These are phyloP conservation scores for Drosophila suzukii DNA, from an alignment of 1,140 invertebrate genomes.

Conservation along the genomic window DNA sequence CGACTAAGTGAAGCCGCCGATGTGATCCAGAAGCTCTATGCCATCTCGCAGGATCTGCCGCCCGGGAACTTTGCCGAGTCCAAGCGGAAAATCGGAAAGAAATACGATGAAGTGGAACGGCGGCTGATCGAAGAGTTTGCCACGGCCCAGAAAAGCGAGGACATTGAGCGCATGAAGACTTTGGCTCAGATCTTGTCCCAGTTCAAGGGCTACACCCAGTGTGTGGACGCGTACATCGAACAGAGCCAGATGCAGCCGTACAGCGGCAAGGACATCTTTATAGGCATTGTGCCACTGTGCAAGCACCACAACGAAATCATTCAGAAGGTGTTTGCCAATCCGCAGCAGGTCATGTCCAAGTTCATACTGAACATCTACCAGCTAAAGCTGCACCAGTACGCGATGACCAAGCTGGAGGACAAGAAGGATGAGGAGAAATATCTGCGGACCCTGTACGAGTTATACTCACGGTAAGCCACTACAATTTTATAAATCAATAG, in stretches of 20 bases:
- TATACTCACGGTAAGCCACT: slow-evolving; percentile 89
- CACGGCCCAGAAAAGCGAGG: slow-evolving; percentile 92
- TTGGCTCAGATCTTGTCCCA: slow-evolving; percentile 96
- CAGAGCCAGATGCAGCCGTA: slow-evolving; percentile 93
- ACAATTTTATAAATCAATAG: no score
- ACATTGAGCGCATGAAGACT: slow-evolving; percentile 96
- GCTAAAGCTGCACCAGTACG: slow-evolving; percentile 94
- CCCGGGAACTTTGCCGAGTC: slow-evolving; percentile 94
- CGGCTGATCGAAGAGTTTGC: slow-evolving; percentile 98
- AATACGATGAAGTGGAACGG: slow-evolving; percentile 97
- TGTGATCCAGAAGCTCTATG: slow-evolving; percentile 98
- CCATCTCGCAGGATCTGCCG: slow-evolving; percentile 97
- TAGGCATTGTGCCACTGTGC: slow-evolving; percentile 95
- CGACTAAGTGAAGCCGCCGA: slow-evolving; percentile 98
- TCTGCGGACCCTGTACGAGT: slow-evolving; percentile 93
- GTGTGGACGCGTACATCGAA: slow-evolving; percentile 98
- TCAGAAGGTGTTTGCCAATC: slow-evolving; percentile 97
- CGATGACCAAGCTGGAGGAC: slow-evolving; percentile 92
- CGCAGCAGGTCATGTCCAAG: slow-evolving; percentile 98
- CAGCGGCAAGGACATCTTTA: slow-evolving; percentile 94
- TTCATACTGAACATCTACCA: slow-evolving; percentile 99
- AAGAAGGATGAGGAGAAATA: slow-evolving; percentile 93
- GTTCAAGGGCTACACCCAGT: slow-evolving; percentile 98
- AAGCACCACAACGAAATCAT: slow-evolving; percentile 95
- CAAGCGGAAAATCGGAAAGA: slow-evolving; percentile 95